Evolutionary conservation across 1,140 invertebrate species (phyloP).

Genomic region (Chironomus tepperi): DNA sequence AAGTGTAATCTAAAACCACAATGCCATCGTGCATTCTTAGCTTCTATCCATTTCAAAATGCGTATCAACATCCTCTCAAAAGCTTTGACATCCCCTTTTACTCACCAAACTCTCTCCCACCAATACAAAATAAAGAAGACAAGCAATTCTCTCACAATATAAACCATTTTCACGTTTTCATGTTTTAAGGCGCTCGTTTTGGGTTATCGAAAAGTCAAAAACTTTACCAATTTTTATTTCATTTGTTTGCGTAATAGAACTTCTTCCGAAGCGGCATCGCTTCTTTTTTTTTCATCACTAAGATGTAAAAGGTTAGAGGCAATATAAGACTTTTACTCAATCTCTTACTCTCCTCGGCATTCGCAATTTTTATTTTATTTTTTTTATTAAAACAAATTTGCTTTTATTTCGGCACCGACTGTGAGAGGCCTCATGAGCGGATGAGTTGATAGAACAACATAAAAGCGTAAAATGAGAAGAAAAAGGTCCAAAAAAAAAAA

Average conservation of each 20-base stretch:
- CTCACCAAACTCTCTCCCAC: no score
- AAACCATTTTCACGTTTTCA: background rate
- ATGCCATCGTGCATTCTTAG: no score
- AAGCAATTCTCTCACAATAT: no score
- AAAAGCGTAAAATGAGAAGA: background rate
- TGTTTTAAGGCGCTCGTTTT: conserved; percentile 5
- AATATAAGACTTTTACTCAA: background rate
- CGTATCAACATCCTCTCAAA: no score
- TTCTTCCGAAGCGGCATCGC: background rate
- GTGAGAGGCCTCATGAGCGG: background rate
- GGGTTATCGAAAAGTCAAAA: conserved; percentile 22
- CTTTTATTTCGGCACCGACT: background rate
- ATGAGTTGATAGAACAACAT: conserved; percentile 1
- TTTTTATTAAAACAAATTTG: conserved; percentile 22
- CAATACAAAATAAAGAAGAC: no score
- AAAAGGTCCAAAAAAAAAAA: background rate
- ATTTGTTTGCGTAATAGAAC: conserved; percentile 18
- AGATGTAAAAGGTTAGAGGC: background rate
- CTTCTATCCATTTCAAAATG: no score
- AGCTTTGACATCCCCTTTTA: no score
- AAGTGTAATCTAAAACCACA: no score
- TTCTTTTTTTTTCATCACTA: no score
- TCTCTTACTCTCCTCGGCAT: background rate
- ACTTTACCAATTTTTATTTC: conserved; percentile 24
- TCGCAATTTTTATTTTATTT: background rate